Conservation (phyloP, 2,888 invertebrate species). For the Parasteatoda lunata region DNA sequence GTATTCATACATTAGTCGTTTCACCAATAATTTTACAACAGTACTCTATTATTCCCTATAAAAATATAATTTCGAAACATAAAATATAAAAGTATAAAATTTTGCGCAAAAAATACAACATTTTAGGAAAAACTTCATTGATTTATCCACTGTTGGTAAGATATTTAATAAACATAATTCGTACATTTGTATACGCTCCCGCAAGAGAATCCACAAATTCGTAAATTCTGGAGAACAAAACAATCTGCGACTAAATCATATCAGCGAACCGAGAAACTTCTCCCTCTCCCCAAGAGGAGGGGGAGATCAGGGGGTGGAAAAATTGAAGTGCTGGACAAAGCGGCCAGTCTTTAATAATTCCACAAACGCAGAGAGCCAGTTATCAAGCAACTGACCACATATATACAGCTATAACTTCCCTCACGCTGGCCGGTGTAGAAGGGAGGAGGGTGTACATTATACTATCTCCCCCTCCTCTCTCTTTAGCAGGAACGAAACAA, state of each 20-base stretch:
- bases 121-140: too few species aligned
- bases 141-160: too few species aligned
- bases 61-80: too few species aligned
- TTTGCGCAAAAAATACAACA: too few species aligned
- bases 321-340: slow-evolving; percentile 29
- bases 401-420: slow-evolving; percentile 50
- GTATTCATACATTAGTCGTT: too few species aligned
- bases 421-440: background rate
- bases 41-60: too few species aligned
- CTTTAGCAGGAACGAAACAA: slow-evolving; percentile 66
- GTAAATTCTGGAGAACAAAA: slow-evolving; percentile 58
- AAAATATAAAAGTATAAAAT: too few species aligned
- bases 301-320: background rate
- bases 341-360: slow-evolving; percentile 66
- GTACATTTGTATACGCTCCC: slow-evolving; percentile 45
- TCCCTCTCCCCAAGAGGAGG: background rate
- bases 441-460: background rate
- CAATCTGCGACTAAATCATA: slow-evolving; percentile 67
- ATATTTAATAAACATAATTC: too few species aligned
- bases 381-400: slow-evolving; percentile 63
- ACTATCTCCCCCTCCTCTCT: slow-evolving; percentile 25
- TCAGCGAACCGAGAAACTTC: slow-evolving; percentile 47
- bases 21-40: too few species aligned
- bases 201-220: slow-evolving; percentile 33
- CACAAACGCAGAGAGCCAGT: slow-evolving; percentile 63